These are phyloP conservation scores for Lepisosteus osseus DNA, from an alignment of 2,113 vertebrate genomes.

Conservation along the genomic window DNA sequence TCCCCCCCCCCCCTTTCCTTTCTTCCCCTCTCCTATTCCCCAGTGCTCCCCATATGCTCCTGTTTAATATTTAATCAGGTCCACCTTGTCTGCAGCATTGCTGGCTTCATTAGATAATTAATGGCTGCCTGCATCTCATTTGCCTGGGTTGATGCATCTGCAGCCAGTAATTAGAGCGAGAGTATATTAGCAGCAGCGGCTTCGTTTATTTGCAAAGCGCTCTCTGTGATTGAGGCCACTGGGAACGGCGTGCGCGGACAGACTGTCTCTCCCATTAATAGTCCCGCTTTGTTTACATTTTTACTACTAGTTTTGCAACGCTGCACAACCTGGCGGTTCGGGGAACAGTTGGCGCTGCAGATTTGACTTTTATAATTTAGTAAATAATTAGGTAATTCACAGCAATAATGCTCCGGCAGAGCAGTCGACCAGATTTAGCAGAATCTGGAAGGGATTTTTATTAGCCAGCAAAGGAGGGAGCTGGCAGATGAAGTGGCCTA, in stretches of 20 bases:
- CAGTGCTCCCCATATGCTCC: constrained; percentile 72
- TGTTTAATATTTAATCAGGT: constrained; percentile 88
- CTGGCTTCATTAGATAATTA: constrained; percentile 84
- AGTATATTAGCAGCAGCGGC: constrained; percentile 77
- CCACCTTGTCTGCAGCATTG: constrained; percentile 75
- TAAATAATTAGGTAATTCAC: constrained; percentile 71
- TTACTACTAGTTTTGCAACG: constrained; percentile 66
- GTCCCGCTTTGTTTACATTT: constrained; percentile 70
- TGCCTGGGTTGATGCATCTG: constrained; percentile 77
- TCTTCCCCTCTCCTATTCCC: constrained; percentile 25
- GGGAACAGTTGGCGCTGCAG: constrained; percentile 67
- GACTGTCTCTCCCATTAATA: constrained; percentile 54
- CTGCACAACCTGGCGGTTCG: constrained; percentile 53
- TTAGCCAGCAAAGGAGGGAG: constrained; percentile 24
- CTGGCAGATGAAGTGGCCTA: neutral
- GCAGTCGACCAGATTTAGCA: constrained; percentile 44
- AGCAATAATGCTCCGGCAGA: constrained; percentile 45
- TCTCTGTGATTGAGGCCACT: constrained; percentile 68
- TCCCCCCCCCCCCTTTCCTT: neutral
- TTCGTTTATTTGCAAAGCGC: constrained; percentile 70
- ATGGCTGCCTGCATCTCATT: constrained; percentile 72
- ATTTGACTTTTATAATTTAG: constrained; percentile 74
- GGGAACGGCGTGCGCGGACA: constrained; percentile 61
- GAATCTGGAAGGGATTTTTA: constrained; percentile 40
- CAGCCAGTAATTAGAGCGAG: constrained; percentile 79